These are phyloP conservation scores for Nestor notabilis DNA, from an alignment of 2,113 vertebrate genomes.

Conservation along the genomic window DNA sequence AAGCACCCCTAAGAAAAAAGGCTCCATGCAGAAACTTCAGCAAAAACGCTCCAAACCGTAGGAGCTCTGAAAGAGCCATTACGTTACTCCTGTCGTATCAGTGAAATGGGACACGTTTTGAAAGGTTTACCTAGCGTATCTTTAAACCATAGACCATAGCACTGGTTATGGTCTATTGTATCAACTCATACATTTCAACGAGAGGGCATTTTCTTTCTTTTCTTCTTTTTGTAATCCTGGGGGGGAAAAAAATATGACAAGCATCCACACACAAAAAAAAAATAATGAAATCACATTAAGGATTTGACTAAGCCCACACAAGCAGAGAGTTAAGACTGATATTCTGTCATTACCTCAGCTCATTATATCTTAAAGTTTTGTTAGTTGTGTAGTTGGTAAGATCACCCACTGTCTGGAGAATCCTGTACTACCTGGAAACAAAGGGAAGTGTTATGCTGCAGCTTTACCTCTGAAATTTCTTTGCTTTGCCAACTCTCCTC, in stretches of 20 bases:
- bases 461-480: constrained; percentile 29
- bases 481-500: constrained; percentile 16
- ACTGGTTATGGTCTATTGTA: background rate
- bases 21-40: background rate
- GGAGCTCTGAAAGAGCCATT: background rate
- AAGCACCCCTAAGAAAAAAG: background rate
- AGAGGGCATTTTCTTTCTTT: background rate
- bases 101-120: background rate
- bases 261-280: background rate
- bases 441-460: background rate
- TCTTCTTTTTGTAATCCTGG: background rate
- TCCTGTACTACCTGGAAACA: background rate
- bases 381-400: background rate
- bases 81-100: background rate
- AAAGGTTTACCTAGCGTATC: background rate
- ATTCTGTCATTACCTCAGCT: constrained; percentile 34
- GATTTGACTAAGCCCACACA: constrained; percentile 37
- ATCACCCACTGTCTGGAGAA: background rate
- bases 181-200: background rate
- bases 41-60: background rate
- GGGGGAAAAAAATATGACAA: background rate
- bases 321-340: constrained; percentile 3
- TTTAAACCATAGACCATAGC: background rate
- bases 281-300: background rate
- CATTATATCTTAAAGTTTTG: constrained; percentile 4